Conservation (phyloP, 2,888 invertebrate genomes). For the Cerceris rybyensis region DNA sequence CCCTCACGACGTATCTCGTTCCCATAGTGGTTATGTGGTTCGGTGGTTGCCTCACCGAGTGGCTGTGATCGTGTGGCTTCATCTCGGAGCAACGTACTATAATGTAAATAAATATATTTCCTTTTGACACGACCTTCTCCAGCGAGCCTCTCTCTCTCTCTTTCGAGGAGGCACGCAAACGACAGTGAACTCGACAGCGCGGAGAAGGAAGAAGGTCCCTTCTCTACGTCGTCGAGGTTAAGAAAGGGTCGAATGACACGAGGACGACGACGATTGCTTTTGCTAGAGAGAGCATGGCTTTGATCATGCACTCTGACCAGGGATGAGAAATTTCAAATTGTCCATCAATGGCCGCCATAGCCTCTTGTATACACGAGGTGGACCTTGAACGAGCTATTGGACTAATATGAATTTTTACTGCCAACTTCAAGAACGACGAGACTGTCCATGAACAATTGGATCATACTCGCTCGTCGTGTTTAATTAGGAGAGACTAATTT, state of each 20-base stretch:
- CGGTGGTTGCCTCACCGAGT: conserved; percentile 90
- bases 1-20: conserved; percentile 89
- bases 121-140: conserved; percentile 1
- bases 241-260: neutral
- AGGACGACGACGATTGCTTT: neutral
- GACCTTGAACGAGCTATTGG: neutral
- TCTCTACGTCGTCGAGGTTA: neutral
- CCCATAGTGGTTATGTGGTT: conserved; percentile 94
- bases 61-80: conserved; percentile 86
- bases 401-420: neutral
- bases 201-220: neutral
- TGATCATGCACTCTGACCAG: too few relatives aligned
- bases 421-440: neutral
- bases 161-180: neutral
- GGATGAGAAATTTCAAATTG: too few relatives aligned
- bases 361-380: neutral
- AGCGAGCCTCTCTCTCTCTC: too few relatives aligned
- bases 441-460: neutral
- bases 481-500: neutral
- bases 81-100: conserved; percentile 30
- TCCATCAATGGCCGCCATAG: too few relatives aligned
- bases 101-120: conserved; percentile 60
- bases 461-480: neutral
- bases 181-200: neutral
- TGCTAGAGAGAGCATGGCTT: too few relatives aligned